Percentiles rank a stretch among this genome's conserved stretches.
These are phyloP conservation scores for Anneissia japonica DNA, from an alignment of 35 echinoderm and acorn worm genomes.

Conservation along the genomic window DNA sequence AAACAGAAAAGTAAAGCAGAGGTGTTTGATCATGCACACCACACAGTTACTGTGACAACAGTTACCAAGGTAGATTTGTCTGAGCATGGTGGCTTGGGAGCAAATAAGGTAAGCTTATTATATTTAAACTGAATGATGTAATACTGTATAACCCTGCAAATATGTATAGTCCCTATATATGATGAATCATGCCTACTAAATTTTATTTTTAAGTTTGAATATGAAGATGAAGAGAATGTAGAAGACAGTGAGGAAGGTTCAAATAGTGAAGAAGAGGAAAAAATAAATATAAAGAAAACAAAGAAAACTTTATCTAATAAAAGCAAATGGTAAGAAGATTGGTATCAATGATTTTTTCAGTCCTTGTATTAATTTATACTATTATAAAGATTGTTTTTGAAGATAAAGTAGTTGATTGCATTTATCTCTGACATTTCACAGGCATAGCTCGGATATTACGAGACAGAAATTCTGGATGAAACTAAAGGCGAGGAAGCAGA, in stretches of 20 bases:
- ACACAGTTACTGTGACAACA: conserved; percentile 14
- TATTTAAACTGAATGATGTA: no score
- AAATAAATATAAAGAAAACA: neutral
- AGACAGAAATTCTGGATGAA: neutral
- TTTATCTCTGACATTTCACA: neutral
- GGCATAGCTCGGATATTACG: neutral
- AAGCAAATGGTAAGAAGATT: neutral
- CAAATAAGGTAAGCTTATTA: neutral
- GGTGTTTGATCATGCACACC: neutral
- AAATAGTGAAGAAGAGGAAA: neutral
- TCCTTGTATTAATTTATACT: no score
- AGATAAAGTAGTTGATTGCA: no score
- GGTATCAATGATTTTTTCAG: no score
- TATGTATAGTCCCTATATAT: no score
- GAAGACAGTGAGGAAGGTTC: neutral
- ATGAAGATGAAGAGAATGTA: neutral
- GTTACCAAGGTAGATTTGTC: neutral
- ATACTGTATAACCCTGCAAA: no score
- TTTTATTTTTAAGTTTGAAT: neutral
- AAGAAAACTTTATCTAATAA: neutral
- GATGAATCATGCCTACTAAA: no score
- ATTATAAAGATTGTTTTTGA: no score
- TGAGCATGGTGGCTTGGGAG: neutral
- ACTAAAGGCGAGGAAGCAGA: neutral
- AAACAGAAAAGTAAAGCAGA: neutral